Evolutionary conservation across 2,113 vertebrate genomes (phyloP).

Genomic region (Nycticryphes semicollaris): DNA sequence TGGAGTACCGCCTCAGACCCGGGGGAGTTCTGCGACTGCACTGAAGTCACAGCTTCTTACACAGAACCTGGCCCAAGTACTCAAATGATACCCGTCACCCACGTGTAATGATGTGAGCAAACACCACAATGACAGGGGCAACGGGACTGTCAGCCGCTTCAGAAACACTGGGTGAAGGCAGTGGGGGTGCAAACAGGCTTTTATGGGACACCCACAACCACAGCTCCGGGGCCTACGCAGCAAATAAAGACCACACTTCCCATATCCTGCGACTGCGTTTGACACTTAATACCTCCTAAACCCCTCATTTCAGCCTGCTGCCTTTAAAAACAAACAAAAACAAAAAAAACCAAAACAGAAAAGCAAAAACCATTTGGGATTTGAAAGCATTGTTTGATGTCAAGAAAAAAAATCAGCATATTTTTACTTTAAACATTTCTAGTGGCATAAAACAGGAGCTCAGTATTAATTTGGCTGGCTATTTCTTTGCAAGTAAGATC

Average conservation of each 20-base stretch:
- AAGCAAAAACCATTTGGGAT: background rate
- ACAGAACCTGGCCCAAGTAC: background rate
- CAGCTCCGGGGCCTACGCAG: background rate
- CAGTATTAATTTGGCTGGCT: no score
- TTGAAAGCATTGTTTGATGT: background rate
- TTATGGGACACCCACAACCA: background rate
- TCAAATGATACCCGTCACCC: background rate
- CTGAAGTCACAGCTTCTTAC: background rate
- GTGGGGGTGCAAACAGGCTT: background rate
- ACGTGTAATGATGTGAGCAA: fast-evolving
- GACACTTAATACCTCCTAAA: background rate
- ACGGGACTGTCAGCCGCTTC: background rate
- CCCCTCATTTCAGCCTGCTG: background rate
- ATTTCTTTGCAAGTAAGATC: background rate
- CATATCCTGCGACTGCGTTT: background rate
- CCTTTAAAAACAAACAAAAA: background rate
- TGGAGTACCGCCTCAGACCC: background rate
- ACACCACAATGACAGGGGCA: background rate
- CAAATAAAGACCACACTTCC: background rate
- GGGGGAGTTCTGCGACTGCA: background rate
- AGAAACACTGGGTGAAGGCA: background rate
- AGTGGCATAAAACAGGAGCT: no score
- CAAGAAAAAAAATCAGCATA: background rate
- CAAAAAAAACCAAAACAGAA: no score
- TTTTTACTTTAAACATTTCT: background rate